phyloP scores from a whole-genome alignment of 1,140 invertebrate species.

The Drosophila teissieri region DNA sequence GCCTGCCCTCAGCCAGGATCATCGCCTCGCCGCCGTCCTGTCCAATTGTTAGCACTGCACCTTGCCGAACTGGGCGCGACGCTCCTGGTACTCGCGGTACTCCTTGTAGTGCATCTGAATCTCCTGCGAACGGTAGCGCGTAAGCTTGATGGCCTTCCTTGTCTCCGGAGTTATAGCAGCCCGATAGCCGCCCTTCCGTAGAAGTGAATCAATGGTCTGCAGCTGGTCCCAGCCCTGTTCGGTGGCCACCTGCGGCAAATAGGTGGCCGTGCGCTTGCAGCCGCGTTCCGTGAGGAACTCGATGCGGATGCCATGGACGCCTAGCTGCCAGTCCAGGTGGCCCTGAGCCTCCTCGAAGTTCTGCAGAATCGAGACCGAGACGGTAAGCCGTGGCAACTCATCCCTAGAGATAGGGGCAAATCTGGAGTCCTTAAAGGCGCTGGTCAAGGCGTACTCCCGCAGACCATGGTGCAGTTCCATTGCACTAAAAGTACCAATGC shows the following conservation, averaged over 20 bases:
- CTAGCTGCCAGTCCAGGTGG: slow-evolving; percentile 99
- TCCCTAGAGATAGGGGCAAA: slow-evolving; percentile 98
- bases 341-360: slow-evolving; percentile 97
- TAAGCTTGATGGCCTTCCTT: slow-evolving; percentile 95
- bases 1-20: slow-evolving; percentile 74
- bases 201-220: slow-evolving; percentile 98
- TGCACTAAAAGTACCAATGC: slow-evolving; percentile 97
- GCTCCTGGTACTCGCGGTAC: slow-evolving; percentile 80
- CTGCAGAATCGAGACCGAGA: slow-evolving; percentile 96
- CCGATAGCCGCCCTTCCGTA: slow-evolving; percentile 98
- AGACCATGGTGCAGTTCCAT: slow-evolving; percentile 92
- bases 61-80: slow-evolving; percentile 76
- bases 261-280: slow-evolving; percentile 97
- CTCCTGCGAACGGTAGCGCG: slow-evolving; percentile 93
- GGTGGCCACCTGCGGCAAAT: slow-evolving; percentile 97
- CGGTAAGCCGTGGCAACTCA: slow-evolving; percentile 95
- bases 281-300: slow-evolving; percentile 98
- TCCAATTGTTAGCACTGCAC: slow-evolving; percentile 84
- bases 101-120: slow-evolving; percentile 85
- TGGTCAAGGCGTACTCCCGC: slow-evolving; percentile 98
- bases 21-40: slow-evolving; percentile 52
- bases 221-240: slow-evolving; percentile 99
- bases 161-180: slow-evolving; percentile 95
- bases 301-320: slow-evolving; percentile 98
- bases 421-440: slow-evolving; percentile 98